A percentile compares a stretch with the other conserved stretches of the same genome.
phyloP scores from a whole-genome alignment of 1,140 invertebrate genomes.

The Nasonia longicornis region DNA sequence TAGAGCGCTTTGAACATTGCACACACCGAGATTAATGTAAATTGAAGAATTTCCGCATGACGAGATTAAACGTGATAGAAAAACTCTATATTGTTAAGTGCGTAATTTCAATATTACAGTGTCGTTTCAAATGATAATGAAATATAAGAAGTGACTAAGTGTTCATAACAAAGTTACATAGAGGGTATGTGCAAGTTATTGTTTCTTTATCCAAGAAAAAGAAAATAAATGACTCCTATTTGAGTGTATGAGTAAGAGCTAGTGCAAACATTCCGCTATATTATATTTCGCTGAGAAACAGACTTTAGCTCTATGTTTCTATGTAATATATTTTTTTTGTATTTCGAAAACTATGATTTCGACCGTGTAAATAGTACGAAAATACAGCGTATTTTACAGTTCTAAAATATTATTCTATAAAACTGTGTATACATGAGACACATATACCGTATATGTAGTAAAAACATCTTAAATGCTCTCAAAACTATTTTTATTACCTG shows the following conservation, averaged over 20 bases:
- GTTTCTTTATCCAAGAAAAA: constrained; percentile 30
- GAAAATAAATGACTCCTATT: constrained; percentile 18
- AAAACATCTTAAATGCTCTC: constrained; percentile 14
- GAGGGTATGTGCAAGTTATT: constrained; percentile 60
- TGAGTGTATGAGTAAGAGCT: constrained; percentile 3
- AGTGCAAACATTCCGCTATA: constrained; percentile 39
- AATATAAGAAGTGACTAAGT: constrained; percentile 4
- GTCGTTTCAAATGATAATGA: constrained; percentile 19
- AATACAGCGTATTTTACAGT: not conserved
- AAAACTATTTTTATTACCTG: constrained; percentile 21
- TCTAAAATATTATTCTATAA: constrained; percentile 10
- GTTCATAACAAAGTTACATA: constrained; percentile 50
- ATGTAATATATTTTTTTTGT: constrained; percentile 43
- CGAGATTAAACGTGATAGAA: constrained; percentile 28
- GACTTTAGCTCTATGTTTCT: constrained; percentile 13
- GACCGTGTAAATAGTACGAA: constrained; percentile 31
- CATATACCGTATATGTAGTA: not conserved
- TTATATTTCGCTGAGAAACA: constrained; percentile 20
- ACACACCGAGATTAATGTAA: not conserved
- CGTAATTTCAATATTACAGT: constrained; percentile 23
- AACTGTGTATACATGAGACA: not conserved
- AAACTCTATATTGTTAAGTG: constrained; percentile 19
- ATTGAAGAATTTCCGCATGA: not conserved
- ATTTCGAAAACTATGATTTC: constrained; percentile 24
- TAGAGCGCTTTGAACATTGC: not conserved